These are phyloP conservation scores for Dasypus novemcinctus DNA, from an alignment of 2,113 vertebrate genomes.

Conservation along the genomic window DNA sequence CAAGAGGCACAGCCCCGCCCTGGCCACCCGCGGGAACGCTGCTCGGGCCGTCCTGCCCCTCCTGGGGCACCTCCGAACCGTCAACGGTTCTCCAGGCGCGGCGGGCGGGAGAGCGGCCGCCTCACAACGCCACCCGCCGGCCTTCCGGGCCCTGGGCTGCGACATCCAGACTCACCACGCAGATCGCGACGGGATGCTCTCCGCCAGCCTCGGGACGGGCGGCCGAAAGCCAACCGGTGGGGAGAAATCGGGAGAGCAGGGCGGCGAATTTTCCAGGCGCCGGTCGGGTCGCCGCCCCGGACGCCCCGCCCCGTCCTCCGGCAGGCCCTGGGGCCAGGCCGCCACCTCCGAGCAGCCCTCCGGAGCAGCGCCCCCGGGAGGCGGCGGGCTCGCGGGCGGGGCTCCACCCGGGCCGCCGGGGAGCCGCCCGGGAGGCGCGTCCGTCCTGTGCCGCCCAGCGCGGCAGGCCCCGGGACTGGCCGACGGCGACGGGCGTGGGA, in stretches of 20 bases:
- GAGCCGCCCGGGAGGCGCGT: neutral
- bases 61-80: neutral
- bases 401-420: neutral
- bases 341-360: constrained; percentile 63
- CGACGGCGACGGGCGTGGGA: constrained; percentile 20
- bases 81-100: neutral
- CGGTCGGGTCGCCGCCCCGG: neutral
- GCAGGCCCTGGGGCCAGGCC: neutral
- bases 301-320: fast-evolving
- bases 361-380: neutral
- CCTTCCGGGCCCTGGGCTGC: neutral
- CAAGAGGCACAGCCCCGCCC: neutral
- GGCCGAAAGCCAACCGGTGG: neutral
- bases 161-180: neutral
- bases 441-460: neutral
- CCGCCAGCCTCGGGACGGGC: neutral
- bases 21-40: too few relatives aligned
- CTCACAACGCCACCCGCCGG: neutral
- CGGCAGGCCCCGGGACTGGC: neutral
- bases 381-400: neutral
- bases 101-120: neutral
- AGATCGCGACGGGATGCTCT: neutral
- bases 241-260: neutral
- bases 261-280: neutral
- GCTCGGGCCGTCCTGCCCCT: neutral